Evolutionary conservation across 2,888 invertebrate genomes (phyloP), one percentile per base, ranked within the genome.

Genomic region (Diogma glabrata): DNA sequence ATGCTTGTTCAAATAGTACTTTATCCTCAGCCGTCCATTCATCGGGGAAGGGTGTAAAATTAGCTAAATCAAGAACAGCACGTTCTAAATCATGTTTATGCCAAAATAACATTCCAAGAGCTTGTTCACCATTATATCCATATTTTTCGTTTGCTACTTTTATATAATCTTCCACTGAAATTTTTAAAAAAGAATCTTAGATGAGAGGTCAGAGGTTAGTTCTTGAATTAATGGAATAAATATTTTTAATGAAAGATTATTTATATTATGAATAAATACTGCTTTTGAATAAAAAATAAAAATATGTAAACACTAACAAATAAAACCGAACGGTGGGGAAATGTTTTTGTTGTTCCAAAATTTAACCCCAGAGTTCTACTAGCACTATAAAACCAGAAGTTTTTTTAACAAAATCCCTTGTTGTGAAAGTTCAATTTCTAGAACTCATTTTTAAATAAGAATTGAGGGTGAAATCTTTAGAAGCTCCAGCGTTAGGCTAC

Each of bases 21-120:
- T 95, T 96, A 66, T 97, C 97, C 70, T 97, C 96, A 1, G 91
- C 87, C 3, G 94, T 91, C 96, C 96, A 97, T 65, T 96, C 95
- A 71, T 96, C 95, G 12, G 95, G 95, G 63, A 94, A 93, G 2
- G 96, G 96, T 53, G 93, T 93, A 67, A 95, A 97, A 70, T 96
- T 96, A 2, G 94, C 89, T 60, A 97, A 76, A 67, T 96, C 96
- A 68, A 88, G 75, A 17, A 94, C 84, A 8, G 96, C 95, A 61
- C 89, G 78, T 59, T 88, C 91, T 54, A 96, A 75, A 67, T 95
- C 92, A 70, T 96, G 95, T 72, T 94, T 93, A 65, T 96, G 95
- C 94, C 95, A 97, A 69, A 93, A 95, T 33, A 97, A 73, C 92
- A 97, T 93, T 10, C 96, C 96, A 53, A 97, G 73, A 17, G 96